Percentiles rank a stretch among this genome's conserved stretches.
Evolutionary conservation across 2,113 vertebrate species (phyloP).

Genomic region (Uria lomvia): DNA sequence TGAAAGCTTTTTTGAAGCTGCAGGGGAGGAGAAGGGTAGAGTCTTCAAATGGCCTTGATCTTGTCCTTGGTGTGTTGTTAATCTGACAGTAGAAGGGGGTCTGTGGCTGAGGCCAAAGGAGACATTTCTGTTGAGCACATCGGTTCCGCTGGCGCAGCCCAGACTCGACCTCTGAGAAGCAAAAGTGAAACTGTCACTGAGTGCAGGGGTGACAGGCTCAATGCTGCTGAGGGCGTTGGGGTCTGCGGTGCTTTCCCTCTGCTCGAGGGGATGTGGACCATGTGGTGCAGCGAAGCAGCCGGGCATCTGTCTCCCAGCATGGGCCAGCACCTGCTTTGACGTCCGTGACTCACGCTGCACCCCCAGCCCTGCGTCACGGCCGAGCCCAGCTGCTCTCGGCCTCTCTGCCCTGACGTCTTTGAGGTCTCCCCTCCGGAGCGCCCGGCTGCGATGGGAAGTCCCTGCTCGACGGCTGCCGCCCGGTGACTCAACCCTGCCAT

Average conservation of each 20-base stretch:
- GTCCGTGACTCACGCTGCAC: rapidly evolving
- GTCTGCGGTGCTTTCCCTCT: neutral
- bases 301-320: neutral
- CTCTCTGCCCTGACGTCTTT: neutral
- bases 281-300: rapidly evolving
- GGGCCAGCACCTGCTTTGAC: neutral
- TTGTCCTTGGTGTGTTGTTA: neutral
- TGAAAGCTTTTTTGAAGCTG: neutral
- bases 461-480: rapidly evolving
- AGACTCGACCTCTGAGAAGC: neutral
- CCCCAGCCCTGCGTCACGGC: neutral
- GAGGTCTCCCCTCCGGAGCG: neutral
- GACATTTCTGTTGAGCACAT: neutral
- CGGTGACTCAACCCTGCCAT: rapidly evolving
- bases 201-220: neutral
- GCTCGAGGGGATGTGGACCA: rapidly evolving
- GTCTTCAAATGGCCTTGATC: neutral
- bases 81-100: neutral
- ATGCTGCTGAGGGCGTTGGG: neutral
- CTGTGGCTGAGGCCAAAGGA: neutral
- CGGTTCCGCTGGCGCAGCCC: rapidly evolving
- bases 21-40: neutral
- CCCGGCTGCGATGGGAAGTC: neutral
- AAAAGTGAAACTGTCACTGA: neutral
- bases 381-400: neutral